Conservation (phyloP, 2,888 invertebrate genomes). For the Clunio marinus region DNA sequence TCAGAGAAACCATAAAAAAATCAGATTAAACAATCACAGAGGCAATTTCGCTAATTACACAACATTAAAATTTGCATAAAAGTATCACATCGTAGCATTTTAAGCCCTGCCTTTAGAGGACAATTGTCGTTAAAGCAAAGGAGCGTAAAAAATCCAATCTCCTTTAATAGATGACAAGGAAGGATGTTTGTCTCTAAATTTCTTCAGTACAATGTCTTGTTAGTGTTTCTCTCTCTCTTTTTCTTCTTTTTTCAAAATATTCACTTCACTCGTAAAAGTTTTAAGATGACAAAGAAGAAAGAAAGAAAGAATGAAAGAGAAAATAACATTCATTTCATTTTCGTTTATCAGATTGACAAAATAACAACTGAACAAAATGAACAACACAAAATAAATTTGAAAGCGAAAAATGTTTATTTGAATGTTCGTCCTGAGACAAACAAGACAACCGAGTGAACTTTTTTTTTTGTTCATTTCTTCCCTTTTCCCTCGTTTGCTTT, state of each 20-base stretch:
- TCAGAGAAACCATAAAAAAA: not conserved
- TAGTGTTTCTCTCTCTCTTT: too few relatives aligned
- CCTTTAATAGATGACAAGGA: not conserved
- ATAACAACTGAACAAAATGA: not conserved
- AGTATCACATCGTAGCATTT: not conserved
- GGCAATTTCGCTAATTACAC: not conserved
- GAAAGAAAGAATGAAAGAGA: too few relatives aligned
- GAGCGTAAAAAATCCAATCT: constrained; percentile 6
- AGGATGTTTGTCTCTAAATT: too few relatives aligned
- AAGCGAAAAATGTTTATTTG: not conserved
- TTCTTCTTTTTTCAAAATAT: too few relatives aligned
- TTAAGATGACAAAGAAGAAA: too few relatives aligned
- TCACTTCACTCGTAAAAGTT: too few relatives aligned
- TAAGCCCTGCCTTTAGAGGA: not conserved
- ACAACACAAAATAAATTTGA: not conserved
- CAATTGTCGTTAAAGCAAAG: not conserved
- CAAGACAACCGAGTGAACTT: too few relatives aligned
- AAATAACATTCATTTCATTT: too few relatives aligned
- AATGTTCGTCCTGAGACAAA: not conserved
- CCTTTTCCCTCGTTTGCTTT: too few relatives aligned
- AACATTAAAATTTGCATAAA: constrained; percentile 7
- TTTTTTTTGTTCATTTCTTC: too few relatives aligned
- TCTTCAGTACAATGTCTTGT: too few relatives aligned
- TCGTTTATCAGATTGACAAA: not conserved
- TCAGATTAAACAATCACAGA: not conserved